phyloP scores from a whole-genome alignment of 2,113 vertebrate genomes.

The Synodontis membranacea region DNA sequence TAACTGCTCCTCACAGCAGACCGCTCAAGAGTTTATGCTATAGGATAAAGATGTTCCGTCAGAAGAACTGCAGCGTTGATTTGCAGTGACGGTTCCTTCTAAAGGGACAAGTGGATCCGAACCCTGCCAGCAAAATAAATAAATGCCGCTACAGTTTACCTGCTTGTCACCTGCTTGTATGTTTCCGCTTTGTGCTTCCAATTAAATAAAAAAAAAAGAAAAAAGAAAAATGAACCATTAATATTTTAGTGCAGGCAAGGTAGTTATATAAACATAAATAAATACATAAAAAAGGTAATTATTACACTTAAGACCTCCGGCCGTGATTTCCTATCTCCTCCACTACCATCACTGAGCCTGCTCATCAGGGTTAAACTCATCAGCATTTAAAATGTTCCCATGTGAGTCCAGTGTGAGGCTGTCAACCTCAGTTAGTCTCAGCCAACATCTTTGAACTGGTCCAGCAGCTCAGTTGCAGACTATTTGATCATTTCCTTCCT shows the following conservation, averaged over 20 bases:
- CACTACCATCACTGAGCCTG: background rate
- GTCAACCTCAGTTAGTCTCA: constrained; percentile 72
- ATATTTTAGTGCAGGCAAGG: background rate
- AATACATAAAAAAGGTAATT: too few relatives aligned
- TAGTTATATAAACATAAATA: too few relatives aligned
- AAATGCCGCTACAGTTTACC: background rate
- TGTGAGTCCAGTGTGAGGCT: constrained; percentile 77
- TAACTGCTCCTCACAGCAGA: background rate
- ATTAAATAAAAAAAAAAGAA: too few relatives aligned
- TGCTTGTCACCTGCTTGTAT: background rate
- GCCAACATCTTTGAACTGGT: constrained; percentile 75
- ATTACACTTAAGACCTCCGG: background rate
- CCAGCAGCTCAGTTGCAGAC: constrained; percentile 64
- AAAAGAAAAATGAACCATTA: background rate
- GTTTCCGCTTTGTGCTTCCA: background rate
- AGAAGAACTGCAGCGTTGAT: too few relatives aligned
- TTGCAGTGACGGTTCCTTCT: too few relatives aligned
- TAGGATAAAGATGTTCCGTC: too few relatives aligned
- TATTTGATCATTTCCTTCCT: constrained; percentile 74
- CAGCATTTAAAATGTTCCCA: constrained; percentile 78
- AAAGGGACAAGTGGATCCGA: background rate
- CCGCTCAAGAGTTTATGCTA: background rate
- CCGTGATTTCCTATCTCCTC: background rate
- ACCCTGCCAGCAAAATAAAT: background rate
- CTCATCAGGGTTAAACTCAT: constrained; percentile 70